Base-by-base conservation (phyloP, 2,113 vertebrate genomes). In the Oxyura jamaicensis region DNA sequence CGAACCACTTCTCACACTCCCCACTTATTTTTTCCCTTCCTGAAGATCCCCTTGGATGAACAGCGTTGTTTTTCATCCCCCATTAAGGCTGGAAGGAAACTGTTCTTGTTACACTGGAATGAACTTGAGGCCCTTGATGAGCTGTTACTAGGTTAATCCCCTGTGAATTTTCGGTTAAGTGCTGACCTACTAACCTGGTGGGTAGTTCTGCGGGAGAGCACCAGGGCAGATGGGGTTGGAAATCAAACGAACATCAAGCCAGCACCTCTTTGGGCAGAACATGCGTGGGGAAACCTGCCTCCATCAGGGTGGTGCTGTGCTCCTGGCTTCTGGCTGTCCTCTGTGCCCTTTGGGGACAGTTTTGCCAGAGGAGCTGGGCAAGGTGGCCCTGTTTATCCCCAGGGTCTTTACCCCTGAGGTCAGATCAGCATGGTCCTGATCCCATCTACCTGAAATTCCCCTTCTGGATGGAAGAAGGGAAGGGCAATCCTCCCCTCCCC, bases 131-230 rank as follows among this genome's bases (percentile, higher is more conserved):
- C 69, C 25, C 19, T 55, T 72, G 92, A 92, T 94, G 65, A 94
- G 91, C 92, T 82, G 25, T 82, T 87, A 93, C 58, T 95, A 39
- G 75, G 94, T 50, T 95, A 89, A 66, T 96, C 83, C 76, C 78
- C 7, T 75, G 69, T 83, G 78, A 73, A 62, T 91, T 91, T 92
- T 89, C 25, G 33, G 84, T 93, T 83, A 14, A 0, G 0, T 69
- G 18, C 83, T 93, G 93, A 96, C 90, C 87, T 96, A 80, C 86
- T 94, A 78, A 91, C 82, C 58, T 60, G 68, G 11, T 78, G 83
- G 77, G 59, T 87, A 22, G 88, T 83, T 96, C 92, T 44, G 62
- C 69, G 90, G 72, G 80, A 60, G 3, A 2, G 56, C 13, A 36
- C 62, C 41, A 7, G 26, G 52, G 62, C 41, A 59, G 33, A 11